A percentile compares a stretch with the other conserved stretches of the same genome.
These are phyloP conservation scores for Prionailurus bengalensis DNA, from an alignment of 2,113 vertebrate species.

Conservation along the genomic window DNA sequence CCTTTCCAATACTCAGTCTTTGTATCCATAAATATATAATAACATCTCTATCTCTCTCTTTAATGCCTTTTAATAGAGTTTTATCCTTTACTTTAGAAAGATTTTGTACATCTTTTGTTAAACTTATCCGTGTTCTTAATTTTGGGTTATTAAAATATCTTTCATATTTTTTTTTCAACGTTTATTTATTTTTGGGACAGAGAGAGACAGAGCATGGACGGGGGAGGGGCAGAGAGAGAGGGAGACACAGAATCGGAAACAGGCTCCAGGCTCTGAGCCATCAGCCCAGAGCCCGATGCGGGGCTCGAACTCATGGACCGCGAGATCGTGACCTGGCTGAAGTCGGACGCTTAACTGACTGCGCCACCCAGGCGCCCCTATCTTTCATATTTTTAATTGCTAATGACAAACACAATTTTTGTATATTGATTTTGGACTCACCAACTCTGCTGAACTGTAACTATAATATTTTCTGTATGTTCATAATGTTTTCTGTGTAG, in stretches of 20 bases:
- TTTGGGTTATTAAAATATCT: conserved; percentile 22
- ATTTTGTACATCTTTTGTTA: neutral
- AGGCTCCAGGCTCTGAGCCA: too few relatives aligned
- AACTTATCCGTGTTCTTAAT: neutral
- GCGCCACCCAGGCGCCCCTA: neutral
- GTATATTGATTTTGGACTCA: conserved; percentile 14
- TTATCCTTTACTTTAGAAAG: neutral
- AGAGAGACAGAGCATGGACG: too few relatives aligned
- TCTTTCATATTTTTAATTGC: conserved; percentile 32
- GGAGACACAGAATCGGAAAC: too few relatives aligned
- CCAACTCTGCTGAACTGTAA: neutral
- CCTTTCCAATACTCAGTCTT: neutral
- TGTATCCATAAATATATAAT: neutral
- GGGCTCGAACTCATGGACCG: too few relatives aligned
- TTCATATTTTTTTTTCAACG: neutral
- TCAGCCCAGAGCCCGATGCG: too few relatives aligned
- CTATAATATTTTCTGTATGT: neutral
- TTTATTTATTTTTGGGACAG: too few relatives aligned
- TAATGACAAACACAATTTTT: neutral
- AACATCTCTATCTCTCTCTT: neutral
- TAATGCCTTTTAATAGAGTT: neutral
- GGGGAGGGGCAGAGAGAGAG: too few relatives aligned
- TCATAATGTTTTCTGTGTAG: neutral
- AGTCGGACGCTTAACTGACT: too few relatives aligned
- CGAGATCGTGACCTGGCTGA: too few relatives aligned